Base-by-base conservation (phyloP, 2,888 invertebrate genomes). In the Sinohyriopsis cumingii region DNA sequence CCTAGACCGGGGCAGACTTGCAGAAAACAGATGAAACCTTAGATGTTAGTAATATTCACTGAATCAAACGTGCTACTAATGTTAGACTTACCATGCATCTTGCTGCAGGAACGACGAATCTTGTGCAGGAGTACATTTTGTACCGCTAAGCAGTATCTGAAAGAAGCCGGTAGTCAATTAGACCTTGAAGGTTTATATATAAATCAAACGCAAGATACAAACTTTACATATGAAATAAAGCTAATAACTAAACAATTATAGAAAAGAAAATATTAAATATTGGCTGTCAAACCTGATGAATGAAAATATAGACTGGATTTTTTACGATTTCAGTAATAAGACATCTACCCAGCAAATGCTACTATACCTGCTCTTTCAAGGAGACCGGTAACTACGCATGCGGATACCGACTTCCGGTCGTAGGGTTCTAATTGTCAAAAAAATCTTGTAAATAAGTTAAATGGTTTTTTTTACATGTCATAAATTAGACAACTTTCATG, bases 81-180 rank as follows among this genome's bases (percentile, higher is more conserved):
- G 15, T 45, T 45, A 45, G 45, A 84, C 86, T 78, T 76, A 87
- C 87, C 82, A 86, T 66, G 75, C 83, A 85, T 73, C 87, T 83
- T 24, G 83, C 79, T 63, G 82, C 76, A 60, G 86, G 84, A 62
- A 82, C 78, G 68, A 80, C 78, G 69, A 84, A 76, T 82, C 84
- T 83, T 77, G 84, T 73, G 78, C 85, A 86, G 69, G 79, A 78
- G 74, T 83, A 85, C 86, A 87, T 86, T 65, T 73, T 86, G 72
- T n/a, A 55, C 55, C 64, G 54, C 24, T 19, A 64, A 28, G 55
- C 20, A 22, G 18, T 18, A 64, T 56, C 56, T 55, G 56, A 55
- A 63, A 73, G 70, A 73, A 67, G 69, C 77, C 77, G 77, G 73
- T 69, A 62, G 12, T 12, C 24, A 2, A 22, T 57, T 57, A 22